These are phyloP conservation scores for Onychomys torridus DNA, from an alignment of 2,797 vertebrate species.

Conservation along the genomic window DNA sequence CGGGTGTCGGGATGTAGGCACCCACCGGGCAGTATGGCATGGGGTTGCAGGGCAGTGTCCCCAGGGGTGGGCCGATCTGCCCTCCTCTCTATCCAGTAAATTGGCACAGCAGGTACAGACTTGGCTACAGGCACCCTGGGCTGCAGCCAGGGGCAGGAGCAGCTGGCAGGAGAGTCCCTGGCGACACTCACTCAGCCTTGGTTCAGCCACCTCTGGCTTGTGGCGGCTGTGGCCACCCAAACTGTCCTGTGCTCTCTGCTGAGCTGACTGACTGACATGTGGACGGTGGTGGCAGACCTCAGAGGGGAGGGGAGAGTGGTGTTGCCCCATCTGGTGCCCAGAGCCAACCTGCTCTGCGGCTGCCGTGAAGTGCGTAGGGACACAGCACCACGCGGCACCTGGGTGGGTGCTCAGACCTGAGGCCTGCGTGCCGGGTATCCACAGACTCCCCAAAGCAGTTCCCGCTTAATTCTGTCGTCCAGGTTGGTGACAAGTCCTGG, in stretches of 20 bases:
- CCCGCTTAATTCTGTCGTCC: neutral
- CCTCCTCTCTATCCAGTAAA: neutral
- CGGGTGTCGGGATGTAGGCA: neutral
- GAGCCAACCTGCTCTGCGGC: neutral
- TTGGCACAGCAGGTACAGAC: neutral
- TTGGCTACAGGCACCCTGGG: slow-evolving; percentile 49
- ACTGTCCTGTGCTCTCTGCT: neutral
- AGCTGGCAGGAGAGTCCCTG: slow-evolving; percentile 42
- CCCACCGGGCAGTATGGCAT: rapidly evolving
- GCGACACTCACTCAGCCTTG: neutral
- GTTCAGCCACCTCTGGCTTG: neutral
- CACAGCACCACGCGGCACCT: rapidly evolving
- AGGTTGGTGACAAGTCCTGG: neutral
- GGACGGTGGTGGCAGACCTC: neutral
- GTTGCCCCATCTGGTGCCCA: neutral
- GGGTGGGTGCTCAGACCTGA: neutral
- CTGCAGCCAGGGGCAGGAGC: slow-evolving; percentile 43
- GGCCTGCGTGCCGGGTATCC: rapidly evolving
- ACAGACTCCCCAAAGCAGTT: neutral
- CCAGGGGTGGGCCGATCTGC: slow-evolving; percentile 3
- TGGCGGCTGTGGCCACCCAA: neutral
- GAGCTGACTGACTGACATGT: slow-evolving; percentile 9
- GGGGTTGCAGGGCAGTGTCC: neutral
- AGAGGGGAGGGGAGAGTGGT: neutral
- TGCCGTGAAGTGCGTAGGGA: rapidly evolving